Percentiles rank a stretch among this genome's conserved stretches.
These are phyloP conservation scores for Lophochroa leadbeateri DNA, from an alignment of 2,113 vertebrate species.

Conservation along the genomic window DNA sequence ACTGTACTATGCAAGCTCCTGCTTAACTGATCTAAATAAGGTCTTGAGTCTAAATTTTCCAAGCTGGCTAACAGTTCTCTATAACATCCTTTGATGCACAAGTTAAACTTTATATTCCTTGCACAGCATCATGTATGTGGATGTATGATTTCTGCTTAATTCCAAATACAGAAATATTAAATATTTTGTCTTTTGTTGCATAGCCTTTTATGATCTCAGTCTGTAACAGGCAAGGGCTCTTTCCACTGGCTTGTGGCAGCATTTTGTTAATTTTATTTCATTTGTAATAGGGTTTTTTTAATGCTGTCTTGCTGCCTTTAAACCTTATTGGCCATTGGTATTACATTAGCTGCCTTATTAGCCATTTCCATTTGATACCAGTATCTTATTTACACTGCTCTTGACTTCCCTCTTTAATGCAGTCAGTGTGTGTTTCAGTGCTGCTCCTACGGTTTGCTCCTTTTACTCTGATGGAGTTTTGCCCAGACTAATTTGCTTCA, in stretches of 20 bases:
- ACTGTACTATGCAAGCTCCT: background rate
- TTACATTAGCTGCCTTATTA: background rate
- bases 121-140: background rate
- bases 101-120: background rate
- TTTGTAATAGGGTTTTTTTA: background rate
- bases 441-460: background rate
- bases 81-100: background rate
- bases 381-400: background rate
- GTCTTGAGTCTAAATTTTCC: background rate
- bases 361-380: background rate
- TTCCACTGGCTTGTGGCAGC: background rate
- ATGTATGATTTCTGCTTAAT: background rate
- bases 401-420: background rate
- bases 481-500: background rate
- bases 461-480: background rate
- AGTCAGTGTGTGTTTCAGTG: rapidly evolving
- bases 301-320: background rate
- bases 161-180: background rate
- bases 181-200: background rate
- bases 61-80: background rate
- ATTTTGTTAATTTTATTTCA: background rate
- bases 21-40: background rate
- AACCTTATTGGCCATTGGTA: background rate
- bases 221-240: background rate
- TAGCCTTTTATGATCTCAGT: background rate